Evolutionary conservation across 2,888 invertebrate species (phyloP).

Genomic region (Germaria angustata): DNA sequence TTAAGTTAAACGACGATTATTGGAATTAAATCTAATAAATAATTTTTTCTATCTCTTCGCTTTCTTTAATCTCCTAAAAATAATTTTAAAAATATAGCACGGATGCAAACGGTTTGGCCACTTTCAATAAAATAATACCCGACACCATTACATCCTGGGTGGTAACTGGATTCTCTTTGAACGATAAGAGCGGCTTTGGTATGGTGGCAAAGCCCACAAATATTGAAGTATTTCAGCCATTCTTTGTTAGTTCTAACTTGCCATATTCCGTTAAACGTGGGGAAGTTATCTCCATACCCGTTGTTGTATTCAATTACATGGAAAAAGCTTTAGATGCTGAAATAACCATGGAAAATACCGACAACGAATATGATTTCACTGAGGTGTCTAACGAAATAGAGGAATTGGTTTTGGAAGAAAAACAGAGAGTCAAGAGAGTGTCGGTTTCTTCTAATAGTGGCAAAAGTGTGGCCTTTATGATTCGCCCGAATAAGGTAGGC

Average conservation of each 20-base stretch:
- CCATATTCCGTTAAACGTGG: constrained; percentile 94
- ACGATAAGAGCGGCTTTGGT: constrained; percentile 87
- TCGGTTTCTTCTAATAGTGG: constrained; percentile 86
- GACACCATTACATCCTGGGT: constrained; percentile 93
- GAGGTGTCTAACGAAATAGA: constrained; percentile 89
- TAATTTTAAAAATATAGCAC: constrained; percentile 67
- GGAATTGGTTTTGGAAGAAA: constrained; percentile 82
- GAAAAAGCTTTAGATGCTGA: constrained; percentile 88
- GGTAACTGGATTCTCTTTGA: constrained; percentile 90
- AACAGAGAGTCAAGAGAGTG: constrained; percentile 79
- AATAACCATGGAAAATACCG: constrained; percentile 90
- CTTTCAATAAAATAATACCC: constrained; percentile 83
- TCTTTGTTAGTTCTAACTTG: constrained; percentile 91
- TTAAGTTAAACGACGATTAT: not conserved
- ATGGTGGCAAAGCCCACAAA: constrained; percentile 85
- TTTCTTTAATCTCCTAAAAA: not conserved
- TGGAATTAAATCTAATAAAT: not conserved
- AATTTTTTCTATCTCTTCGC: not conserved
- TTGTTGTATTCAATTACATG: constrained; percentile 93
- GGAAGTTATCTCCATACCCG: constrained; percentile 93
- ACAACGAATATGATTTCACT: constrained; percentile 90
- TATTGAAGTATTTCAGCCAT: constrained; percentile 89
- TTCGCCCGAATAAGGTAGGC: constrained; percentile 87
- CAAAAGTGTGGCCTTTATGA: constrained; percentile 91
- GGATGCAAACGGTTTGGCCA: constrained; percentile 71